Base-by-base conservation (phyloP, 2,888 invertebrate genomes). In the Bellardia bayeri region DNA sequence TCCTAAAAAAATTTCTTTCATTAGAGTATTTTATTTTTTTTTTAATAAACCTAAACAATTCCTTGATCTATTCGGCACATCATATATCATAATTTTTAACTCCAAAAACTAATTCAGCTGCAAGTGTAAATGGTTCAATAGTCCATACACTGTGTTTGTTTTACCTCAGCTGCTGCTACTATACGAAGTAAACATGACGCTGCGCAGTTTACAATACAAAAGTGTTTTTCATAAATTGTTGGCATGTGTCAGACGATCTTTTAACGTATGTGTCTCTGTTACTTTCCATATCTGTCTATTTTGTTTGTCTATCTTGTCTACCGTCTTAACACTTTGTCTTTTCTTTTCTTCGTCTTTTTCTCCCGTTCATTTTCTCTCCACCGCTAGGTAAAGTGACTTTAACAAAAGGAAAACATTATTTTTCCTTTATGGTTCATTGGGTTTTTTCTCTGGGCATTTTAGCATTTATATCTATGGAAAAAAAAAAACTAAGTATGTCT, bases 231-330 rank as follows among this genome's bases (percentile, higher is more conserved):
- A 87, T 87, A 87, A 85, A 82, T 75, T 58, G 87, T 85, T 87
- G 87, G 87, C 87, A 87, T 87, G 79, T 87, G 87, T 87, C 87
- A 87, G 87, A 87, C 87, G 82, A 82, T 82, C 69, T 82, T 82
- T 85, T 85, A 87, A 87, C 79, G 82, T 85, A 87, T 87, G 85
- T 87, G 87, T 87, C 87, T 87, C 87, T 81, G 85, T 79, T 87
- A 58, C 85, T 74, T 85, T 85, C 78, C 85, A 87, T 87, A 87
- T 87, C 87, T 82, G 85, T 85, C 81, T 76, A 69, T 85, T 87
- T 64, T 68, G 85, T 87, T 87, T 85, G 85, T 71, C 87, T 87
- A 87, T 87, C 87, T 87, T 87, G 87, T 87, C 79, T 85, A 63
- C 69, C 54, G 87, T 82, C 87, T 87, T 87, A 82, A 82, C 87